Base-by-base conservation (phyloP, 2,888 invertebrate species). In the Dione juno region DNA sequence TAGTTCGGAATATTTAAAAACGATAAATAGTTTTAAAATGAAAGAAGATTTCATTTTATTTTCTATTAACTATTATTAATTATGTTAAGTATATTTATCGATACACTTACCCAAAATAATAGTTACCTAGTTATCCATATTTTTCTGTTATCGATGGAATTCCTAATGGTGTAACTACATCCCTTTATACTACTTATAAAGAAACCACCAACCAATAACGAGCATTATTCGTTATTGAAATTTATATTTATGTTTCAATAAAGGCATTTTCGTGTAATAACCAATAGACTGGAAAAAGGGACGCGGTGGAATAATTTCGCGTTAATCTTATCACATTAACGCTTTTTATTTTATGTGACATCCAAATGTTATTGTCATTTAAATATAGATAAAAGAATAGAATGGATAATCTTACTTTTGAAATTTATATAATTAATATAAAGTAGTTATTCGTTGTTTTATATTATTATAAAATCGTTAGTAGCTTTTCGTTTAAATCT, bases 251-350 rank as follows among this genome's bases (percentile, higher is more conserved):
- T 73, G 61, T 68, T 77, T 79, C 74, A 78, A 81, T 78, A 77
- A 77, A 73, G 74, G 73, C 64, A 74, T 75, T 71, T 75, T 73
- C 70, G 48, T 76, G 74, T 78, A 76, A 64, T 69, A 70, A 54
- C 67, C 71, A 67, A 76, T 70, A 76, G 73, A 81, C 72, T 80
- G 81, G 80, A 77, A 79, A 54, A 78, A 76, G 69, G 75, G 74
- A 76, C 76, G 75, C 79, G 77, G 76, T 74, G 76, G 71, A 79
- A 82, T 76, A 78, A 80, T 82, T 81, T 79, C 75, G 75, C 78
- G 79, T 84, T 84, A 84, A 85, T 82, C 74, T 83, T 81, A 79
- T 83, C 80, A 82, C 78, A 82, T 84, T 81, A 84, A 78, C 76
- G 77, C 73, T 73, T 77, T 28, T 72, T 78, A 79, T 76, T 80